Evolutionary conservation across 1,140 invertebrate genomes (phyloP), one percentile per base, ranked within the genome.

Genomic region (Cherax quadricarinatus): DNA sequence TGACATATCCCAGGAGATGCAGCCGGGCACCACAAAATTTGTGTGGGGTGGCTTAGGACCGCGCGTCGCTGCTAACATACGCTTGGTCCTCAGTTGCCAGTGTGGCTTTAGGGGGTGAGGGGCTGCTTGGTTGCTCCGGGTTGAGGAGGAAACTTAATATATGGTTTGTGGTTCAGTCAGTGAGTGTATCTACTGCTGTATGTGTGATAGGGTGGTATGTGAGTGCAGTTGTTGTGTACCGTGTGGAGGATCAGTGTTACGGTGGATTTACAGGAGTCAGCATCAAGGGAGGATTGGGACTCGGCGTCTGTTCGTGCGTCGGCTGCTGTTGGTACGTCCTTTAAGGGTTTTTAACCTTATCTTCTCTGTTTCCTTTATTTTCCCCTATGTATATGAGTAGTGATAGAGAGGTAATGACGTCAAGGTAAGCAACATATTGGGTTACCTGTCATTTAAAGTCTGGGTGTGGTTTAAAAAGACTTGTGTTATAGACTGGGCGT

Each of bases 11-110:
- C 60, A 57, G 60, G n/a, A 41, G n/a, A 73, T 48, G 79, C 57
- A 60, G 30, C 48, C 79, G 88, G 24, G 88, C 66, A 79, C 88
- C 88, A 75, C 81, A 48, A 89, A 89, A 24, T 84, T 84, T 53
- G 89, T 24, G 21, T 24, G 89, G 81, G 89, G 89, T 81, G 89
- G 84, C 83, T 12, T 51, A 78, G 83, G 84, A 48, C 84, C 83
- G 89, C 89, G 89, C 89, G 89, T 86, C 89, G 89, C 89, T 91
- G 89, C 89, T 86, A 84, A 81, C 84, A 86, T 91, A 91, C 89
- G 89, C 89, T 91, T 86, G 89, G 73, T 91, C 66, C 82, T 86
- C 84, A 91, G 89, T 91, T 91, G 89, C 89, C 89, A 86, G 84
- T 86, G 84, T 79, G 89, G 83, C 89, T 91, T 80, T 91, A 81